Evolutionary conservation across 2,888 invertebrate genomes (phyloP).

Genomic region (Gandaritis pyraliata): DNA sequence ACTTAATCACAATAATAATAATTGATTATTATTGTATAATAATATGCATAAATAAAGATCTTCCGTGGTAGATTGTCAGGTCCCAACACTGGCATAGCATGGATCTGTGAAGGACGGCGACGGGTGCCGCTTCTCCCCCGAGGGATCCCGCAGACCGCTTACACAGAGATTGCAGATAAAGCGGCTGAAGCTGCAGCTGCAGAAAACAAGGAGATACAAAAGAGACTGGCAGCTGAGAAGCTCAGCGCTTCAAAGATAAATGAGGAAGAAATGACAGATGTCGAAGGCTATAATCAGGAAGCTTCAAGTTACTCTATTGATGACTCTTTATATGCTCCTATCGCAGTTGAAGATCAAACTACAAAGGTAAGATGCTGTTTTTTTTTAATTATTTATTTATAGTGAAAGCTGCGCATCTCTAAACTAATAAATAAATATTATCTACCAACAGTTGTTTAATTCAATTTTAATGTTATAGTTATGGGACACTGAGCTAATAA

Average conservation of each 20-base stretch:
- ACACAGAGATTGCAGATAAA: slow-evolving; percentile 92
- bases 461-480: slow-evolving; percentile 54
- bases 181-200: slow-evolving; percentile 82
- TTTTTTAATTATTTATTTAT: no score
- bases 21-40: no score
- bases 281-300: slow-evolving; percentile 67
- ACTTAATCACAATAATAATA: no score
- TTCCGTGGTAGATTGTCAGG: slow-evolving; percentile 83
- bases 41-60: neutral
- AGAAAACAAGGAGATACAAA: slow-evolving; percentile 71
- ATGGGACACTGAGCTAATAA: slow-evolving; percentile 76
- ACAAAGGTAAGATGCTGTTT: slow-evolving; percentile 56
- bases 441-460: neutral
- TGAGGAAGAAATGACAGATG: slow-evolving; percentile 63
- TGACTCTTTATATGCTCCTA: slow-evolving; percentile 65
- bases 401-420: no score
- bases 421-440: neutral
- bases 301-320: slow-evolving; percentile 62
- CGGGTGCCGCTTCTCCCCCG: slow-evolving; percentile 92
- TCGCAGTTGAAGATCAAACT: slow-evolving; percentile 78
- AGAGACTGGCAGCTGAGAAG: slow-evolving; percentile 69
- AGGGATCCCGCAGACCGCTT: slow-evolving; percentile 93
- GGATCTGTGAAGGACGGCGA: slow-evolving; percentile 95
- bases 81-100: slow-evolving; percentile 88
- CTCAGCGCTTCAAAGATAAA: slow-evolving; percentile 65